Conservation (phyloP, 2,797 vertebrate genomes). For the Pseudochromis fuscus region DNA sequence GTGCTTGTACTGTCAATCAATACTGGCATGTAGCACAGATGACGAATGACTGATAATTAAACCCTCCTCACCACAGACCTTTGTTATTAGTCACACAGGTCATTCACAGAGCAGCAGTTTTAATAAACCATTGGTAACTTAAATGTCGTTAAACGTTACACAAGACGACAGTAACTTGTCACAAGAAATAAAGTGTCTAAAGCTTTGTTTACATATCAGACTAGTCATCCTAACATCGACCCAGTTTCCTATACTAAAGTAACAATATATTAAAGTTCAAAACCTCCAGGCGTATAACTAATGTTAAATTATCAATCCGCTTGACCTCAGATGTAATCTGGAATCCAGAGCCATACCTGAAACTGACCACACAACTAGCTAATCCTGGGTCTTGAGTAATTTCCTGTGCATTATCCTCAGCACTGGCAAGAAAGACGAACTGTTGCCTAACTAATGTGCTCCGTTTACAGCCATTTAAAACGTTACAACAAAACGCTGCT, state of each 20-base stretch:
- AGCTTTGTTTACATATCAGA: constrained; percentile 34
- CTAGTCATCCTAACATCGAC: not conserved
- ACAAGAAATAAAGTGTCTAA: not conserved
- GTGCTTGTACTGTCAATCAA: accelerated
- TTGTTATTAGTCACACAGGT: not conserved
- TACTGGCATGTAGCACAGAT: not conserved
- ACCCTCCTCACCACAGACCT: not conserved
- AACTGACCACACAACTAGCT: constrained; percentile 26
- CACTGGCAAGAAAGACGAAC: not conserved
- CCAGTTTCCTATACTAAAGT: not conserved
- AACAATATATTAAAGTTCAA: not conserved
- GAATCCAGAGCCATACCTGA: constrained; percentile 14
- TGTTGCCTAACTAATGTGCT: not conserved
- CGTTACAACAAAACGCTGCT: not conserved
- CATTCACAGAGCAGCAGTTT: not conserved
- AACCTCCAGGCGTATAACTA: not conserved
- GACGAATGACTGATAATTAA: not conserved
- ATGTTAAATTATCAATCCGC: not conserved
- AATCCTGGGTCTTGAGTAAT: constrained; percentile 50
- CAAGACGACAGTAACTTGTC: not conserved
- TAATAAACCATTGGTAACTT: not conserved
- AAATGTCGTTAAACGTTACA: not conserved
- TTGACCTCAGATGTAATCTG: not conserved
- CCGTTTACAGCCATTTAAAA: not conserved
- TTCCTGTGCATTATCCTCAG: constrained; percentile 18